phyloP scores from a whole-genome alignment of 2,113 vertebrate species.

The Laticauda colubrina region DNA sequence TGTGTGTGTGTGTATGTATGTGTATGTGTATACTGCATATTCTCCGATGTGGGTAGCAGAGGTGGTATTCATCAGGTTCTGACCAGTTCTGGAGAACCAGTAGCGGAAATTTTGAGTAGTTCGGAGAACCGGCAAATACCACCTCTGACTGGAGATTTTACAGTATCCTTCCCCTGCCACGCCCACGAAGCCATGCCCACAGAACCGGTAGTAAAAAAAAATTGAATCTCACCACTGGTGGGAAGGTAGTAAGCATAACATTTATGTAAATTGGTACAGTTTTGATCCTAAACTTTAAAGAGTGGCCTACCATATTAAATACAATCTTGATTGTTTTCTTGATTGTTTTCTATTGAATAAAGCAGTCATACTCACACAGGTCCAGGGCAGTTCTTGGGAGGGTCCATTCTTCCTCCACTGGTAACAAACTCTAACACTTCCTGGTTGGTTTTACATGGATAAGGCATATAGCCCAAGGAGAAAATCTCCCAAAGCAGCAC shows the following conservation, averaged over 20 bases:
- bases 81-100: no score
- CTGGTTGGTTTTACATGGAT: conserved; percentile 88
- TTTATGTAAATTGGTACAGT: neutral
- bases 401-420: conserved; percentile 86
- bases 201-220: no score
- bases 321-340: neutral
- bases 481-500: conserved; percentile 93
- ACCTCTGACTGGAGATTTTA: no score
- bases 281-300: neutral
- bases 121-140: no score
- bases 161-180: no score
- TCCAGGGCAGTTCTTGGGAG: conserved; percentile 85
- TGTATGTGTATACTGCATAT: neutral
- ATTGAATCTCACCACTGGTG: neutral
- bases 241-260: neutral
- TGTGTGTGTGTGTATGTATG: no score
- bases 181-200: no score
- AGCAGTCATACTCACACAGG: conserved; percentile 83
- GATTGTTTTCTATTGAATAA: neutral
- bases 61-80: no score
- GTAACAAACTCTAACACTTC: conserved; percentile 90
- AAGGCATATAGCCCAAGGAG: conserved; percentile 91
- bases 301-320: neutral
- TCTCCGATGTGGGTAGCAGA: neutral
- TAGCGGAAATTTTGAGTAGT: no score